Evolutionary conservation across 1,140 invertebrate genomes (phyloP), one percentile per base, ranked within the genome.

Genomic region (Drosophila nigromelanica): DNA sequence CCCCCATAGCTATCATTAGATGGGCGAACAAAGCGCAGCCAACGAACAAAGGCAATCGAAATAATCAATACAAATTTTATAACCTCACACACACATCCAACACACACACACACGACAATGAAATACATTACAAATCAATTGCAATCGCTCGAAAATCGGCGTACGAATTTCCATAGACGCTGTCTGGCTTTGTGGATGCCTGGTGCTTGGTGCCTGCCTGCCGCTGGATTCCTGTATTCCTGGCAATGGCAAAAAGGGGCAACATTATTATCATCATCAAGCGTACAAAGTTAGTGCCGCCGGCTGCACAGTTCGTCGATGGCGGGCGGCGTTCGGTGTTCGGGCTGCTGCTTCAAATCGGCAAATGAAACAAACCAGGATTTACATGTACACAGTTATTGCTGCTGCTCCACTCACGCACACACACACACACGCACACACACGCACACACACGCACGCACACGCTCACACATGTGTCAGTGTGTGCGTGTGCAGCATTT

Each of bases 101-200:
- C 18, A 69, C 24, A 72, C 40, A 61, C 18, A 14, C 27, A 47
- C 75, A 81, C 78, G 78, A 87, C 82, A 87, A 89, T 87, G 82
- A 87, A 87, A 87, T 87, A 89, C 83, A 87, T 89, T 87, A 89
- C 83, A 87, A 87, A 87, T 87, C 82, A 87, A 87, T 87, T 87
- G 82, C 83, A 87, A 87, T 89, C 82, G 82, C 83, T 87, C 79
- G 82, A 89, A 87, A 87, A 87, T 87, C 82, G 82, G 79, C 82
- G 78, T 89, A 78, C 83, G 79, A 87, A 87, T 87, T 83, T 89
- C 83, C 83, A 89, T 87, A 89, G 83, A 87, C 78, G 75, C 78
- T 82, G 83, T 78, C 82, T 81, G 82, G 80, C 62, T 63, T 56
- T 70, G 68, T 69, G 66, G 66, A 43, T 56, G 45, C 27, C 33